Conservation (phyloP, 2,888 invertebrate species). For the Anthrax anthrax region DNA sequence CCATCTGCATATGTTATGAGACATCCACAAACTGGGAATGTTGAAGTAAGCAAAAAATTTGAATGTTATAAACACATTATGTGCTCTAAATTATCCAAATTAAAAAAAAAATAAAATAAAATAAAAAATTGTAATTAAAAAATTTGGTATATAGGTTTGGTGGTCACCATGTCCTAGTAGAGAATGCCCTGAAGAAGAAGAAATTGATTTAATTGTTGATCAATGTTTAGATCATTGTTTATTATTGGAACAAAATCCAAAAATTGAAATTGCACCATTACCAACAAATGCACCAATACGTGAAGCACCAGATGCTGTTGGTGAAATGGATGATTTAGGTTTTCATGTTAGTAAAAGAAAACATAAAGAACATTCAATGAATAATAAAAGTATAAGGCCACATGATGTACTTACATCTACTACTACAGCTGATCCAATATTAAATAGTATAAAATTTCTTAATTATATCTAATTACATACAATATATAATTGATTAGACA, state of each 20-base stretch:
- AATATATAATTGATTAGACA: no score
- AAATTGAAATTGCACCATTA: slow-evolving; percentile 23
- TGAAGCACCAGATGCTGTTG: slow-evolving; percentile 32
- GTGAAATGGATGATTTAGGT: slow-evolving; percentile 40
- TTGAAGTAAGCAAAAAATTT: slow-evolving; percentile 41
- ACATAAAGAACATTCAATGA: slow-evolving; percentile 22
- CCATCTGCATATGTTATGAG: slow-evolving; percentile 63
- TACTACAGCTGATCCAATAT: slow-evolving; percentile 5
- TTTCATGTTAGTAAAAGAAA: slow-evolving; percentile 41
- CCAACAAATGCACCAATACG: slow-evolving; percentile 20
- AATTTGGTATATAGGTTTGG: slow-evolving; percentile 45
- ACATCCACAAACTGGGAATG: slow-evolving; percentile 53
- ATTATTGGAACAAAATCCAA: slow-evolving; percentile 34
- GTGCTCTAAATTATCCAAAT: no score
- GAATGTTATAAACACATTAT: neutral
- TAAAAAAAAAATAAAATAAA: no score
- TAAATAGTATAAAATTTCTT: no score
- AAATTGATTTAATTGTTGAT: slow-evolving; percentile 55
- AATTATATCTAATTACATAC: no score
- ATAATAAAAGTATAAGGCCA: slow-evolving; percentile 20
- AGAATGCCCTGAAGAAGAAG: slow-evolving; percentile 62
- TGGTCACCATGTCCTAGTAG: slow-evolving; percentile 71
- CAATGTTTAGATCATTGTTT: slow-evolving; percentile 60
- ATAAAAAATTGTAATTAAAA: no score
- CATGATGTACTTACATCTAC: slow-evolving; percentile 23